Evolutionary conservation across 2,888 invertebrate species (phyloP).

Genomic region (Hypomecis atomaria): DNA sequence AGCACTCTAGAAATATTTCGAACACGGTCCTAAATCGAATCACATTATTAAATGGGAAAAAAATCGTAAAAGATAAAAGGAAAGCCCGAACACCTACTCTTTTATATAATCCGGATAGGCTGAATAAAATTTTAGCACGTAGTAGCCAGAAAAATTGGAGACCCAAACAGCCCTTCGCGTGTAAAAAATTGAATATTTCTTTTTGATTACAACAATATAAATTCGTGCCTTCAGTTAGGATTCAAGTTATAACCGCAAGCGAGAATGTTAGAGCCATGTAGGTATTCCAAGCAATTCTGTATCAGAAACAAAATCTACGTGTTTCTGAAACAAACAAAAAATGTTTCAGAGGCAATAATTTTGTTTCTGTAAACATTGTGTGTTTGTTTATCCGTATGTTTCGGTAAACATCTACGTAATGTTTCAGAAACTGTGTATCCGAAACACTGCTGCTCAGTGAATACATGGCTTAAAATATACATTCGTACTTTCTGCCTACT

Average conservation of each 20-base stretch:
- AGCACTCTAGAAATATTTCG: conserved; percentile 11
- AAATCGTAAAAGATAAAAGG: conserved; percentile 51
- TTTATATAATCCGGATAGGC: conserved; percentile 79
- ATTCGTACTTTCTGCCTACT: too few species aligned
- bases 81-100: conserved; percentile 59
- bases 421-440: too few species aligned
- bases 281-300: too few species aligned
- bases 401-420: too few species aligned
- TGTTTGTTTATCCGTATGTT: too few species aligned
- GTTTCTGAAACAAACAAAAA: too few species aligned
- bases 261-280: too few species aligned
- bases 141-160: conserved; percentile 68
- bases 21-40: conserved; percentile 33
- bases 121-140: conserved; percentile 83
- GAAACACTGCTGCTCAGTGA: too few species aligned
- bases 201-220: conserved; percentile 85
- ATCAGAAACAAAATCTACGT: too few species aligned
- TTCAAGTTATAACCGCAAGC: conserved; percentile 42
- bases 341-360: too few species aligned
- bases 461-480: too few species aligned
- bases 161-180: conserved; percentile 71
- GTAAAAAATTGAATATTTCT: conserved; percentile 82
- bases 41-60: conserved; percentile 34
- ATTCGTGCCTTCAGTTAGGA: conserved; percentile 65
- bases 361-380: too few species aligned